Conservation (phyloP, 2,797 vertebrate species). For the Zenarchopterus dispar region DNA sequence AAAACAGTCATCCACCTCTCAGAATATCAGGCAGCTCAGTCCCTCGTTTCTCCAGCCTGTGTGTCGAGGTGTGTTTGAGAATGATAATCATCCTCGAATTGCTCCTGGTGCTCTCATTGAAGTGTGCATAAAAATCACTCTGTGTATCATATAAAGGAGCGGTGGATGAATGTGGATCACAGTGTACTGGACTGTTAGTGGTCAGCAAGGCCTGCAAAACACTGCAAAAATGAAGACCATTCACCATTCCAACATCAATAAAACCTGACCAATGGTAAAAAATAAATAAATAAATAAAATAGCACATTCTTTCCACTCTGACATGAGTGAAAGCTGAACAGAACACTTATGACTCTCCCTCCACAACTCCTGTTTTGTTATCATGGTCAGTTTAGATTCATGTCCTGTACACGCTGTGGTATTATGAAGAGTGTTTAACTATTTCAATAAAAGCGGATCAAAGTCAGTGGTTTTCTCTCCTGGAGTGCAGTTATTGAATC, state of each 20-base stretch:
- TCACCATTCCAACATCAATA: constrained; percentile 56
- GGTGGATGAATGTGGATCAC: not conserved
- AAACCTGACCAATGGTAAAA: constrained; percentile 47
- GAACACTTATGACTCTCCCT: not conserved
- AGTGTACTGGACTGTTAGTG: not conserved
- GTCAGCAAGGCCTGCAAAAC: constrained; percentile 6
- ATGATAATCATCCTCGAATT: not conserved
- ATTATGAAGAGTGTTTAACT: not conserved
- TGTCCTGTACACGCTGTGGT: not conserved
- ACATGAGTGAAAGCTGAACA: too few species aligned
- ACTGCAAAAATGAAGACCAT: not conserved
- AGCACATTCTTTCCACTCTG: constrained; percentile 51
- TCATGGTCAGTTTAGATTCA: not conserved
- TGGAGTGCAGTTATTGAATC: too few species aligned
- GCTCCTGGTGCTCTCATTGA: not conserved
- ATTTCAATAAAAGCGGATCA: too few species aligned
- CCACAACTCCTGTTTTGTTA: not conserved
- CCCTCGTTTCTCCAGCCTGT: not conserved
- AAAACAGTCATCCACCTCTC: not conserved
- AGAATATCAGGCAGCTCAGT: not conserved
- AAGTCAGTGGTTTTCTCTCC: too few species aligned
- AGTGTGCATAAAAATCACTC: not conserved
- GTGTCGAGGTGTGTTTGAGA: not conserved
- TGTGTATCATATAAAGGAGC: not conserved
- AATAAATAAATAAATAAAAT: constrained; percentile 45